Base-by-base conservation (phyloP, 1,140 invertebrate species). In the Drosophila suzukii region DNA sequence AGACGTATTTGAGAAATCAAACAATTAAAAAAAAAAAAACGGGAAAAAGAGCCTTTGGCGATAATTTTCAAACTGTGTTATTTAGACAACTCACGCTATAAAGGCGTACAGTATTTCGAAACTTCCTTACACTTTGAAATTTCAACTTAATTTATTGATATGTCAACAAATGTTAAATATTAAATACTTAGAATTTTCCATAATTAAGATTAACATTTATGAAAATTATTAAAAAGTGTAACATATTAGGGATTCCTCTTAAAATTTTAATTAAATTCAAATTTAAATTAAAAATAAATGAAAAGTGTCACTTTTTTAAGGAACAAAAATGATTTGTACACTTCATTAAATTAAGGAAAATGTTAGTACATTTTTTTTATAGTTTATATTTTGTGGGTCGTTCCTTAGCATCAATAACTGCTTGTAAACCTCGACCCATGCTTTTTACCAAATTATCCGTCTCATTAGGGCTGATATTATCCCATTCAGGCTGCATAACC, bases 381-480 rank as follows among this genome's bases (percentile, higher is more conserved):
- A 30, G 30, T 38, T 38, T 38, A 46, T 20, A 46, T 46, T 46
- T 46, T 6, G 17, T 46, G 3, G 41, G 41, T 15, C 41, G n/a
- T 43, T 15, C 41, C n/a, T 43, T 15, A 10, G 41, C 41, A 15
- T 43, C 17, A 12, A 46, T 46, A 3, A 46, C 44, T 11, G 17
- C 20, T 46, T 46, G 17, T 46, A 46, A 46, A 12, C 44, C 17
- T 46, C 44, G 20, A 24, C 17, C 17, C 44, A 46, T 46, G 44
- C 44, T 24, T 24, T 46, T 46, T 46, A 46, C 10, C 6, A 46
- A 12, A 10, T 46, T 24, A 3, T 6, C 24, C 3, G 44, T 46
- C 17, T 46, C 44, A 12, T 46, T 10, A 11, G 44, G 15, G 44
- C 44, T 24, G 11, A 24, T 46, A 17, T 20, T 10, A 46, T 46